Conservation (phyloP, 2,797 vertebrate genomes). For the Pseudochirops corinnae region DNA sequence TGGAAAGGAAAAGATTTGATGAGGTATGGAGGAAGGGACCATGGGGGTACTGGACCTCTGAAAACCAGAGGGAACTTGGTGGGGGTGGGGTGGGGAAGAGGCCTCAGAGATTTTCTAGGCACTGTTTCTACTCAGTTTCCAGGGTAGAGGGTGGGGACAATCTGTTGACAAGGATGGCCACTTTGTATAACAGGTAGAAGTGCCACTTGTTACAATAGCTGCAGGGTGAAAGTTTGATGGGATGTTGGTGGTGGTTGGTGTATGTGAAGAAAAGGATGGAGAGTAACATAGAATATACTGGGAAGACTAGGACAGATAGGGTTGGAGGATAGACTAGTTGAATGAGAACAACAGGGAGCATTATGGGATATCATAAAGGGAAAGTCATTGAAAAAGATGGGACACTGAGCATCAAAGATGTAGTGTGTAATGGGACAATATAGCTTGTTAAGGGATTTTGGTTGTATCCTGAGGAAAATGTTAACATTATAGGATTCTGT, state of each 20-base stretch:
- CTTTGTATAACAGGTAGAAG: neutral
- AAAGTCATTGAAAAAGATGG: slow-evolving; percentile 36
- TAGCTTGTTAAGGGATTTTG: slow-evolving; percentile 20
- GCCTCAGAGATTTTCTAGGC: slow-evolving; percentile 18
- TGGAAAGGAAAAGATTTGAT: slow-evolving; percentile 14
- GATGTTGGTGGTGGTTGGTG: slow-evolving; percentile 25
- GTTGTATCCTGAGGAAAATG: slow-evolving; percentile 25
- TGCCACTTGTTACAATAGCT: slow-evolving; percentile 22
- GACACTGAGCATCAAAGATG: slow-evolving; percentile 27
- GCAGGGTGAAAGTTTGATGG: slow-evolving; percentile 21
- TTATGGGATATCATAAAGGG: slow-evolving; percentile 41
- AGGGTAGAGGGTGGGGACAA: neutral
- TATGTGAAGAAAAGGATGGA: neutral
- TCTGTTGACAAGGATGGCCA: neutral
- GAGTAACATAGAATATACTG: fast-evolving
- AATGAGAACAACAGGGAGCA: slow-evolving; percentile 9
- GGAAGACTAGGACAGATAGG: neutral
- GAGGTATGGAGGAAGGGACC: slow-evolving; percentile 12
- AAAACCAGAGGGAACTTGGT: slow-evolving; percentile 20
- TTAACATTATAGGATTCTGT: slow-evolving; percentile 26
- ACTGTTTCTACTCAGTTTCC: neutral
- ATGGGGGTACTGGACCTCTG: neutral
- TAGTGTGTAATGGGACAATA: slow-evolving; percentile 31
- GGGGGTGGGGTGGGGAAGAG: neutral
- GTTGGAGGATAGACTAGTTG: slow-evolving; percentile 14